Evolutionary conservation across 92 coral and sea anemone genomes (phyloP).

Genomic region (Umimayanthus chanpuru): DNA sequence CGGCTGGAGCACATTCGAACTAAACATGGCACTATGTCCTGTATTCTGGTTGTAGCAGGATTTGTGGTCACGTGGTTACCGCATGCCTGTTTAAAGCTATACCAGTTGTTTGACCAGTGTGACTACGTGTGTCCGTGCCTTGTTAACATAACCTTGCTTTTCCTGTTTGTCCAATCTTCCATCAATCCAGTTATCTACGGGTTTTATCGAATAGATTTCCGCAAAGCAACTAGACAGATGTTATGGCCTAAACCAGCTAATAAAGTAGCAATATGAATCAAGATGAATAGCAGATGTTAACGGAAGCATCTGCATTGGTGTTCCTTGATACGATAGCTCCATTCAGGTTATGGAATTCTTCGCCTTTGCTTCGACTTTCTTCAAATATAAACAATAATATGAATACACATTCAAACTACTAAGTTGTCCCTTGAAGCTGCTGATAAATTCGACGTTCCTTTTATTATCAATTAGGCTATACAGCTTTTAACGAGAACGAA

Average conservation of each 20-base stretch:
- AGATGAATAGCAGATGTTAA: background rate
- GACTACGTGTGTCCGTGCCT: conserved; percentile 14
- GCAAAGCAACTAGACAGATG: conserved; percentile 25
- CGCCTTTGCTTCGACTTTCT: no score
- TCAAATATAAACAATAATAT: no score
- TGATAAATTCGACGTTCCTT: no score
- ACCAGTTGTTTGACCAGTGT: background rate
- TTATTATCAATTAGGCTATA: no score
- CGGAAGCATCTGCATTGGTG: background rate
- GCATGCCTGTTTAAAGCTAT: background rate
- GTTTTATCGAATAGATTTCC: conserved; percentile 35
- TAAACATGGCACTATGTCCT: conserved; percentile 12
- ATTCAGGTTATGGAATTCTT: no score
- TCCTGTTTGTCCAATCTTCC: conserved; percentile 34
- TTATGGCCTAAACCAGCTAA: background rate
- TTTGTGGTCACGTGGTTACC: conserved; percentile 27
- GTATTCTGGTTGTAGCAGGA: conserved; percentile 1
- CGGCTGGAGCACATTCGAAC: conserved; percentile 20
- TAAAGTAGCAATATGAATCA: background rate
- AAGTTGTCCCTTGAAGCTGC: no score
- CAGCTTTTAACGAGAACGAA: no score
- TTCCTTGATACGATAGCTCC: no score
- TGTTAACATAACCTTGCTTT: background rate
- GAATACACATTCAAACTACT: no score
- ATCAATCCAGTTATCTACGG: conserved; percentile 24